These are phyloP conservation scores for Otus scops DNA, from an alignment of 2,797 vertebrate species.

Conservation along the genomic window DNA sequence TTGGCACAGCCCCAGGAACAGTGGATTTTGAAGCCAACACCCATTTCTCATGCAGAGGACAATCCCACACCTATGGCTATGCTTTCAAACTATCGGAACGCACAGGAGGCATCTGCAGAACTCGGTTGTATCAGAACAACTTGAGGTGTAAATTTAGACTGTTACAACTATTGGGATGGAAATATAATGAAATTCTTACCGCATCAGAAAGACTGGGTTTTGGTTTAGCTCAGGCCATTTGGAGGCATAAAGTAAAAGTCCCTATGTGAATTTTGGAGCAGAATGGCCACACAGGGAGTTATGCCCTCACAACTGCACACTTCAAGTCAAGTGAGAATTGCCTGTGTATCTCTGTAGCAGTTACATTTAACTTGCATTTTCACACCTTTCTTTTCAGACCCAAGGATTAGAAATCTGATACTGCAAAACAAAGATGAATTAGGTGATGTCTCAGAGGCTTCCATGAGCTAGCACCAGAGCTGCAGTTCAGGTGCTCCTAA, in stretches of 20 bases:
- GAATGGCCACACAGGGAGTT: not conserved
- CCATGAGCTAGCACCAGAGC: not conserved
- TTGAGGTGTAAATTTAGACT: not conserved
- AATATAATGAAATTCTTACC: not conserved
- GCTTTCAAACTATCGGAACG: constrained; percentile 2
- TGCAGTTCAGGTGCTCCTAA: not conserved
- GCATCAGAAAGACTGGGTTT: not conserved
- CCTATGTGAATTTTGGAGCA: not conserved
- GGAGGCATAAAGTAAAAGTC: not conserved
- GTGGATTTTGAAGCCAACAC: constrained; percentile 34
- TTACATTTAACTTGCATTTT: not conserved
- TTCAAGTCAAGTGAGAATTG: not conserved
- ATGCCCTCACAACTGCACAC: accelerated
- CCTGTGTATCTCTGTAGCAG: not conserved
- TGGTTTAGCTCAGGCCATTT: not conserved
- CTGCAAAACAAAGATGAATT: not conserved
- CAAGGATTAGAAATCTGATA: not conserved
- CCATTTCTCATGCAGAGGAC: constrained; percentile 20
- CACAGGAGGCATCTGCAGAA: not conserved
- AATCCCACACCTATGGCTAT: constrained; percentile 61
- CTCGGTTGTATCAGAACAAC: not conserved
- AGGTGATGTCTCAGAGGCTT: not conserved
- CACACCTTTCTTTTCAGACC: not conserved
- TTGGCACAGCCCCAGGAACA: constrained; percentile 20
- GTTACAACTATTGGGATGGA: not conserved